phyloP scores from a whole-genome alignment of 2,888 invertebrate genomes.

The Fragum fragum region DNA sequence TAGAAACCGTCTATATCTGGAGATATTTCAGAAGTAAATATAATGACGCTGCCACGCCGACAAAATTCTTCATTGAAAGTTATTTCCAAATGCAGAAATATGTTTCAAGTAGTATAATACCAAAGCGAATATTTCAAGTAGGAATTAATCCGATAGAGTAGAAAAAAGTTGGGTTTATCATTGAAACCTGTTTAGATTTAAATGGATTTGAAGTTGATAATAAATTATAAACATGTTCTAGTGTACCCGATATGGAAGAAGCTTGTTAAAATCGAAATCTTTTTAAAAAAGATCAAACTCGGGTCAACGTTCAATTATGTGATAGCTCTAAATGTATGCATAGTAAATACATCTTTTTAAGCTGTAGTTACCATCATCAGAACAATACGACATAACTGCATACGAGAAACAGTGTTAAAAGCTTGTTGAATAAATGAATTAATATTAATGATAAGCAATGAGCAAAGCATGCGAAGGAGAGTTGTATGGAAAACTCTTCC shows the following conservation, averaged over 20 bases:
- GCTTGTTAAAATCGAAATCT: background rate
- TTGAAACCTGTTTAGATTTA: constrained; percentile 4
- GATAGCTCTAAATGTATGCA: background rate
- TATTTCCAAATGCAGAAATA: background rate
- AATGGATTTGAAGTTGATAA: constrained; percentile 22
- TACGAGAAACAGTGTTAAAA: too few species aligned
- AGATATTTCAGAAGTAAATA: too few species aligned
- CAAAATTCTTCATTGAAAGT: background rate
- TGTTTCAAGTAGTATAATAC: constrained; percentile 26
- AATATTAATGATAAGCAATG: too few species aligned
- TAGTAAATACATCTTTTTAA: too few species aligned
- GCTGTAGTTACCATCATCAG: too few species aligned
- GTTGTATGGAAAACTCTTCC: too few species aligned
- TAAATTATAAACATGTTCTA: constrained; percentile 9
- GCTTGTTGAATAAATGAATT: too few species aligned
- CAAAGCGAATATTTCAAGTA: constrained; percentile 11
- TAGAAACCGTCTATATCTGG: too few species aligned
- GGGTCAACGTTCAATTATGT: background rate
- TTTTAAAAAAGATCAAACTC: background rate
- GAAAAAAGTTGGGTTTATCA: constrained; percentile 16
- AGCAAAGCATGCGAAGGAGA: too few species aligned
- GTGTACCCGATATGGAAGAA: constrained; percentile 1
- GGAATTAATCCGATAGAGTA: constrained; percentile 7
- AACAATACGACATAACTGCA: too few species aligned
- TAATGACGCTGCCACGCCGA: too few species aligned